Evolutionary conservation across 92 coral and sea anemone genomes (phyloP).

Genomic region (Phenganax marumi): DNA sequence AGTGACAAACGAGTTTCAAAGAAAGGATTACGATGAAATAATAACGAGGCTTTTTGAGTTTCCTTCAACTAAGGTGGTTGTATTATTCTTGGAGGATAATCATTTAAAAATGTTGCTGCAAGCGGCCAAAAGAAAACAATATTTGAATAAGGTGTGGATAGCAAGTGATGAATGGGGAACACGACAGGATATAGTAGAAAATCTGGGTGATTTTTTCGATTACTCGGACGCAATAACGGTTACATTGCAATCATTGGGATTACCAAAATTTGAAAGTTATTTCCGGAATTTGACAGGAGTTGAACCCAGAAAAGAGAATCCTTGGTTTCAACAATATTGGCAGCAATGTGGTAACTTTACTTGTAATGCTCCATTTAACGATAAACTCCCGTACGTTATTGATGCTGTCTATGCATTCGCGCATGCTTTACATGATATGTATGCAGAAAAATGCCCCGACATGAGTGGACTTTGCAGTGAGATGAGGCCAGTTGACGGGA

Average conservation of each 20-base stretch:
- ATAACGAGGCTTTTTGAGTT: constrained; percentile 38
- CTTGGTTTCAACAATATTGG: constrained; percentile 93
- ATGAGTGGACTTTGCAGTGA: constrained; percentile 65
- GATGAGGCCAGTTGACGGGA: constrained; percentile 58
- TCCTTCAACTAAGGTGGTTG: constrained; percentile 67
- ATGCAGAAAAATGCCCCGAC: constrained; percentile 64
- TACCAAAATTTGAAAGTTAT: constrained; percentile 53
- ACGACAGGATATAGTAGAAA: constrained; percentile 61
- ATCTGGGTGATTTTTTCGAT: constrained; percentile 66
- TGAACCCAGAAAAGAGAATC: constrained; percentile 60
- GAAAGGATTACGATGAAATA: constrained; percentile 51
- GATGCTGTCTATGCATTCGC: constrained; percentile 94
- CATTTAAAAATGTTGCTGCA: constrained; percentile 71
- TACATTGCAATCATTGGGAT: constrained; percentile 54
- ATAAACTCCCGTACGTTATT: constrained; percentile 85
- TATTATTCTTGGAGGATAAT: constrained; percentile 75
- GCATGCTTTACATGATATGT: constrained; percentile 67
- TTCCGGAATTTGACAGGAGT: constrained; percentile 63
- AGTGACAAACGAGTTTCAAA: constrained; percentile 43
- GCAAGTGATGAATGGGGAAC: constrained; percentile 98
- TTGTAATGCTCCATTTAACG: constrained; percentile 62
- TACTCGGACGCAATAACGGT: constrained; percentile 75
- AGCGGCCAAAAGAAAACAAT: constrained; percentile 62
- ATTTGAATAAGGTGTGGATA: constrained; percentile 66
- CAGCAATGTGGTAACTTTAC: constrained; percentile 59